Base-by-base conservation (phyloP, 1,140 invertebrate species). In the Drosophila simulans region DNA sequence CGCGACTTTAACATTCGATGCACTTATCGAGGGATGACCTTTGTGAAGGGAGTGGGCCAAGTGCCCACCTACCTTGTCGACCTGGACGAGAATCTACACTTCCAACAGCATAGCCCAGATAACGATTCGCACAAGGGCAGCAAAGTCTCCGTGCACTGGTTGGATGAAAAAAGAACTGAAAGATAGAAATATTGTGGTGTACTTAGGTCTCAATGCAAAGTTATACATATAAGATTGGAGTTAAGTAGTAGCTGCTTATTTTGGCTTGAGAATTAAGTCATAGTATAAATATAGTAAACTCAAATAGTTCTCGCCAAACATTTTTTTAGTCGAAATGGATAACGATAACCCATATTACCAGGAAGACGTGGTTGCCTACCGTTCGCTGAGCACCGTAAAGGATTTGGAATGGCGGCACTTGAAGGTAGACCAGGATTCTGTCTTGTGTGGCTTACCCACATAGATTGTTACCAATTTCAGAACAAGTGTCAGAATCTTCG, bases 31-130 rank as follows among this genome's bases (percentile, higher is more conserved):
- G 96, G 95, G 1, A 91, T 94, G 59, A 95, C 94, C 2, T 93
- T 93, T 75, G 95, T 97, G 0, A 97, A 97, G 92, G 95, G 96
- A 15, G 95, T 95, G 62, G 95, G 95, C 3, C 92, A 93, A 20
- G 93, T 96, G 1, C 94, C 94, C 35, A 96, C 96, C 0, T 97
- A 96, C 90, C 95, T 95, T 72, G 94, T 96, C 1, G 93, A 93
- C 2, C 82, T 96, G 1, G 93, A 95, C 40, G 83, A 93, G 95
- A 55, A 94, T 39, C 93, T 93, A 49, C 92, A 94, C 70, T 86
- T 95, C 27, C 58, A 79, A 75, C 64, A 75, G 1, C 74, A 88
- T 74, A 65, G 22, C 46, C 3, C n/a, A 2, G 31, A 8, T 4
- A 7, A 31, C 8, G 13, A 49, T 12, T 40, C 31, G 12, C 10